Percentiles rank a stretch among this genome's conserved stretches.
Conservation (phyloP, 2,113 vertebrate genomes). For the Corydoras maculifer region DNA sequence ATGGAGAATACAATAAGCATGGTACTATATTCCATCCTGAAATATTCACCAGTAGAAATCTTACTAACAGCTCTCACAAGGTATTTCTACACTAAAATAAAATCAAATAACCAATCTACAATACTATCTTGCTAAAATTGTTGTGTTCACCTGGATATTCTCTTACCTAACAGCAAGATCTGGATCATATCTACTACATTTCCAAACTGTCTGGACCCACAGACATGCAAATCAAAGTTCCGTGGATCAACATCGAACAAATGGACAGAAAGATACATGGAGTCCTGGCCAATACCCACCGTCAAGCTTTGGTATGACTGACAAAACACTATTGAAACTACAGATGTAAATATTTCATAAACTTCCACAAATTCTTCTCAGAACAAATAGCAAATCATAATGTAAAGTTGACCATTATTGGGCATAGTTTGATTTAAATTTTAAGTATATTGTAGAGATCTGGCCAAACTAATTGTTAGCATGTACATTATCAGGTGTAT, state of each 20-base stretch:
- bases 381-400: too few species aligned
- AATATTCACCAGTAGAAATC: constrained; percentile 50
- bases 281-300: constrained; percentile 80
- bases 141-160: background rate
- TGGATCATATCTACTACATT: constrained; percentile 86
- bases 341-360: too few species aligned
- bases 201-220: constrained; percentile 77
- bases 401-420: too few species aligned
- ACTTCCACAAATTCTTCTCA: too few species aligned
- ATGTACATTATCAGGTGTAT: too few species aligned
- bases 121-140: too few species aligned
- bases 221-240: constrained; percentile 69
- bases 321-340: background rate
- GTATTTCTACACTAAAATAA: constrained; percentile 36
- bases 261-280: constrained; percentile 78
- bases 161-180: constrained; percentile 64
- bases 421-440: too few species aligned
- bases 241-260: constrained; percentile 84
- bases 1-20: constrained; percentile 51
- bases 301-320: constrained; percentile 79
- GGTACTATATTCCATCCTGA: constrained; percentile 42
- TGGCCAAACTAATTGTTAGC: too few species aligned
- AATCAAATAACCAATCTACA: background rate
- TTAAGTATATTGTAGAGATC: too few species aligned
- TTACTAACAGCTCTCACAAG: constrained; percentile 51